Evolutionary conservation across 2,113 vertebrate genomes (phyloP), one percentile per base, ranked within the genome.

Genomic region (Petaurus breviceps): DNA sequence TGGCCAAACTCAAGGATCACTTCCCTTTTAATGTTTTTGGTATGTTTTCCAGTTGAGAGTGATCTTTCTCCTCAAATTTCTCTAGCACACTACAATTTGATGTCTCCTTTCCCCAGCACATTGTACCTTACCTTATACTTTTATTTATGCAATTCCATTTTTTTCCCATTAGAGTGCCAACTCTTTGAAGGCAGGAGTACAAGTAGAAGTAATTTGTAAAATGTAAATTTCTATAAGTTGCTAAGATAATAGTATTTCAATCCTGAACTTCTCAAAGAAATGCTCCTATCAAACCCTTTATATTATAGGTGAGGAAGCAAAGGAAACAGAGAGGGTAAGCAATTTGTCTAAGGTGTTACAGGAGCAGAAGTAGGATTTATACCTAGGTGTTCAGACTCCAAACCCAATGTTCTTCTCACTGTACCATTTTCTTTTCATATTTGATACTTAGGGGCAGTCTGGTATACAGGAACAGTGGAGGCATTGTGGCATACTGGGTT

Each of bases 281-380:
- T 47, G 84, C 90, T 90, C 3, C 1, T 7, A 61, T 43, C 50
- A 84, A 22, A 7, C 8, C 19, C 55, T 91, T 57, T 3, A 12
- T 68, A 14, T 61, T 11, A 61, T 68, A 14, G 57, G 57, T 68
- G 57, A 50, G n/a, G 47, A 92, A 52, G 54, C 46, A 77, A 61
- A 4, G 90, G 1, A 22, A 22, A 57, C 43, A 37, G 51, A 47
- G 12, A 50, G 0, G 51, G 61, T 94, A 5, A 16, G 9, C 93
- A 92, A 95, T 37, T 93, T 95, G 37, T 50, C 94, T 50, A 43
- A 93, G 7, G 91, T 96, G 93, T 51, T 95, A 68, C 51, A 97
- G 26, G 91, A 61, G 95, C 51, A 93, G 96, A 96, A 90, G 24
- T 12, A 92, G n/a, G 91, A 97, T 46, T 96, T 51, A 22, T 92